phyloP scores from a whole-genome alignment of 1,140 invertebrate species.

The Nomia melanderi region DNA sequence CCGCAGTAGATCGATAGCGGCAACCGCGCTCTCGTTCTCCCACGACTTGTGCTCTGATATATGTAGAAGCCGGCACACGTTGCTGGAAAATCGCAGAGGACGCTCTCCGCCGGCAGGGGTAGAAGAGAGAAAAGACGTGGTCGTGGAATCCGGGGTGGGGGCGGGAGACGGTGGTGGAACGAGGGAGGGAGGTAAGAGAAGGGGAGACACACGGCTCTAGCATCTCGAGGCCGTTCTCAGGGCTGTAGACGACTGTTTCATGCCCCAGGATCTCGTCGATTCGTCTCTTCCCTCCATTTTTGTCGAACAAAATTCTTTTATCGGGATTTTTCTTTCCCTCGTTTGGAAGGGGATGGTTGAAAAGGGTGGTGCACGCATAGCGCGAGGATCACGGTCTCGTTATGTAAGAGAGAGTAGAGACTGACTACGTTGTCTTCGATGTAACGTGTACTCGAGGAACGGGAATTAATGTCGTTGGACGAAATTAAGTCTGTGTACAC shows the following conservation, averaged over 20 bases:
- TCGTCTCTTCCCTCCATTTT: too few relatives aligned
- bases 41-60: constrained; percentile 58
- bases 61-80: constrained; percentile 61
- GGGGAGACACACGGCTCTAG: constrained; percentile 14
- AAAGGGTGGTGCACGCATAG: background rate
- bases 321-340: background rate
- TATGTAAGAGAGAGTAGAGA: constrained; percentile 28
- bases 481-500: background rate
- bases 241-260: constrained; percentile 31
- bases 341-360: background rate
- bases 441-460: background rate
- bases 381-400: constrained; percentile 7
- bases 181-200: background rate
- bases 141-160: background rate
- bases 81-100: constrained; percentile 66
- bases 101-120: constrained; percentile 48
- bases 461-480: background rate
- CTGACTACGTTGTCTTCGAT: background rate
- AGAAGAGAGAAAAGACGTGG: constrained; percentile 45
- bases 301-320: background rate
- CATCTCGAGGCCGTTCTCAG: constrained; percentile 59
- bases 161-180: too few relatives aligned
- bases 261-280: constrained; percentile 13
- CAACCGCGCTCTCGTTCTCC: constrained; percentile 54
- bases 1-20: constrained; percentile 77